Conservation (phyloP, 2,113 vertebrate genomes). For the Odobenus rosmarus region DNA sequence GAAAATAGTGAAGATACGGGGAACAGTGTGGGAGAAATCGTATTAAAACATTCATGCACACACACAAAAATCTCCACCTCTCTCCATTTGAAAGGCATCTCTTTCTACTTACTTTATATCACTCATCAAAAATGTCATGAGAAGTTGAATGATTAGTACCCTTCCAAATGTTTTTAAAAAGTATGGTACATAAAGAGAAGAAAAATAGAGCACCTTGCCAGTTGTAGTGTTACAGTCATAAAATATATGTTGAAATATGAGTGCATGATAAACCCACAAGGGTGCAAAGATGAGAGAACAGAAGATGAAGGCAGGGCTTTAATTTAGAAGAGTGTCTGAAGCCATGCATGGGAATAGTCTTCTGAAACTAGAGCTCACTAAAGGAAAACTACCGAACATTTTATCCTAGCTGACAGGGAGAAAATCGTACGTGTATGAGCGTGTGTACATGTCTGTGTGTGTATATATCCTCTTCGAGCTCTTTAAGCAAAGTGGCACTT, state of each 20-base stretch:
- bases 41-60: conserved; percentile 69
- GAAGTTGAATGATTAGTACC: neutral
- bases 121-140: conserved; percentile 47
- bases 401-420: conserved; percentile 2
- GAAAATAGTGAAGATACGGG: conserved; percentile 66
- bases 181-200: conserved; percentile 3
- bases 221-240: conserved; percentile 2
- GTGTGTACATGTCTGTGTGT: neutral
- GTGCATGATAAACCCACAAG: conserved; percentile 31
- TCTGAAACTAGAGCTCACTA: neutral
- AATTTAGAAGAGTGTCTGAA: conserved; percentile 52
- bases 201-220: neutral
- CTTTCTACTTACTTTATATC: neutral
- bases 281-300: neutral
- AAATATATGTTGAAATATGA: conserved; percentile 46
- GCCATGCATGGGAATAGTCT: neutral
- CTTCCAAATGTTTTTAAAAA: conserved; percentile 63
- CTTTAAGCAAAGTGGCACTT: neutral
- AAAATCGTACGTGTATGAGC: neutral
- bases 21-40: conserved; percentile 11
- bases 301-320: conserved; percentile 21
- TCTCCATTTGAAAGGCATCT: conserved; percentile 59
- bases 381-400: conserved; percentile 29
- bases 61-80: neutral
- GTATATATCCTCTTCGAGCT: neutral